phyloP scores from a whole-genome alignment of 2,113 vertebrate species.

The Dissostichus mawsoni region DNA sequence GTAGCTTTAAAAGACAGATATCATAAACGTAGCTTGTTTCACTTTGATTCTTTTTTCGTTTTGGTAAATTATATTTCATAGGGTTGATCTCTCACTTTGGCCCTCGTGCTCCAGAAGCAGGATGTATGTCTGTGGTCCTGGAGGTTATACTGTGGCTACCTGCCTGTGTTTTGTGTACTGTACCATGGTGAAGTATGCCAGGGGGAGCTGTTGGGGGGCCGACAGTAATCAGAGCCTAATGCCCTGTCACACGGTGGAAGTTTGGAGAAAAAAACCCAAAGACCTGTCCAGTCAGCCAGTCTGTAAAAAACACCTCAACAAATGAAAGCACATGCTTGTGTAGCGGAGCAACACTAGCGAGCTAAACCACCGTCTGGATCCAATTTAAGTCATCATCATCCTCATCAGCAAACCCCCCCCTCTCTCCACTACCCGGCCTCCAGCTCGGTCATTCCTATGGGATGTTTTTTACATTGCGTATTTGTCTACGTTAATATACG shows the following conservation, averaged over 20 bases:
- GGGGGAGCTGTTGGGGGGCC: conserved; percentile 44
- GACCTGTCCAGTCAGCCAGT: conserved; percentile 68
- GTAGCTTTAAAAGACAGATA: neutral
- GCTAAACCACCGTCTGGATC: conserved; percentile 78
- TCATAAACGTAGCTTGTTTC: neutral
- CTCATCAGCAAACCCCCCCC: conserved; percentile 56
- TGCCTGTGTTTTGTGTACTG: conserved; percentile 25
- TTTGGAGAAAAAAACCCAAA: conserved; percentile 11
- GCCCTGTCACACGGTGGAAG: conserved; percentile 59
- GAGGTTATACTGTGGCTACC: neutral
- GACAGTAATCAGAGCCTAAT: conserved; percentile 77
- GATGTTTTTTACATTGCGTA: conserved; percentile 26
- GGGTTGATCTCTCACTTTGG: neutral
- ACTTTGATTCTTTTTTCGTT: neutral
- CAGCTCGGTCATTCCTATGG: conserved; percentile 22
- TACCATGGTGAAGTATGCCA: conserved; percentile 30
- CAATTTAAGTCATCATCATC: conserved; percentile 80
- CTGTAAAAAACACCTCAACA: conserved; percentile 74
- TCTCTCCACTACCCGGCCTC: conserved; percentile 23
- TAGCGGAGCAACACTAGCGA: conserved; percentile 45
- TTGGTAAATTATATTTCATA: no score
- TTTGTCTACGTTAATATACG: neutral
- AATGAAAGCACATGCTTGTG: conserved; percentile 76
- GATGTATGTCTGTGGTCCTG: conserved; percentile 35
- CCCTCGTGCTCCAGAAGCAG: conserved; percentile 19